Evolutionary conservation across 2,888 invertebrate species (phyloP).

Genomic region (Eutolmus rufibarbis): DNA sequence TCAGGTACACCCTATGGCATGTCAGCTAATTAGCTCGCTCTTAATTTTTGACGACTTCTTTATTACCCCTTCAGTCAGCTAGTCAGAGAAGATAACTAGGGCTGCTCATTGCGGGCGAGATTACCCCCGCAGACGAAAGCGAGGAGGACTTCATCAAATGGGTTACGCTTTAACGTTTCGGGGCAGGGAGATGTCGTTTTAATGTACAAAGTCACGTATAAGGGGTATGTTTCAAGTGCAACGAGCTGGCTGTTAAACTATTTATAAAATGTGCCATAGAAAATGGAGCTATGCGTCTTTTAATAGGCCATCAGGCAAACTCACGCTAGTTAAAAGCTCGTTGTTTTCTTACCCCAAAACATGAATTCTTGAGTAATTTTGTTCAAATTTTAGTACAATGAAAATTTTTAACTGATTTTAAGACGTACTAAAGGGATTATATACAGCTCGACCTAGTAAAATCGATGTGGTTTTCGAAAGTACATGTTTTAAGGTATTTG

Average conservation of each 20-base stretch:
- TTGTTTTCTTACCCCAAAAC: too few relatives aligned
- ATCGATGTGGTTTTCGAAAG: too few relatives aligned
- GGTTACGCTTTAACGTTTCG: background rate
- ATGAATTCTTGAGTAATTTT: too few relatives aligned
- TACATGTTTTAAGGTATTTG: too few relatives aligned
- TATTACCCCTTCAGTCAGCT: background rate
- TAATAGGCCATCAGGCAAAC: background rate
- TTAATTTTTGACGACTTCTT: background rate
- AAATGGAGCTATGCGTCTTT: background rate
- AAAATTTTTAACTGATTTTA: too few relatives aligned
- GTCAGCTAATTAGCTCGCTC: background rate
- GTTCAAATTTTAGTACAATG: too few relatives aligned
- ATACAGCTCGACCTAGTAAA: too few relatives aligned
- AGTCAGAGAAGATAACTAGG: background rate
- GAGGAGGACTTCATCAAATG: background rate
- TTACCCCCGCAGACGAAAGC: background rate
- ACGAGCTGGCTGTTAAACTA: background rate
- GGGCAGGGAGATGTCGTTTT: background rate
- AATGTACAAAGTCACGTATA: background rate
- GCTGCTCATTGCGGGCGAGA: background rate
- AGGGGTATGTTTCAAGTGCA: background rate
- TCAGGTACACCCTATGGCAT: background rate
- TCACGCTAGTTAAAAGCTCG: too few relatives aligned
- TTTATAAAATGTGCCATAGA: background rate
- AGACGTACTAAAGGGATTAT: too few relatives aligned